Conservation (phyloP, 2,797 vertebrate genomes). For the Caiman crocodilus region DNA sequence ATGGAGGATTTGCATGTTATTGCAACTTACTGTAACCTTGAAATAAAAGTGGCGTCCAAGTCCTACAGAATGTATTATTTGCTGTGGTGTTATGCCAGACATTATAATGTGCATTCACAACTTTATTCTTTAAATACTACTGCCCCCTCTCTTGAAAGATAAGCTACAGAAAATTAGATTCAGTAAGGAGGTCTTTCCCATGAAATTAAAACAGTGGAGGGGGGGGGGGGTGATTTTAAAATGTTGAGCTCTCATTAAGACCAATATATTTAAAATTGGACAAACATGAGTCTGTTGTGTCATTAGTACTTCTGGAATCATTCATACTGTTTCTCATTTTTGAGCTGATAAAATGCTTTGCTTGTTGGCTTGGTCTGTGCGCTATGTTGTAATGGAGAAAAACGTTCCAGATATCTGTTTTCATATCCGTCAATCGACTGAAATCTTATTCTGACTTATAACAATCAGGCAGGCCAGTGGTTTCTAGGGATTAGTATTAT, state of each 20-base stretch:
- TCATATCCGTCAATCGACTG: neutral
- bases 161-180: neutral
- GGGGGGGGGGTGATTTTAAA: neutral
- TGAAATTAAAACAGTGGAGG: neutral
- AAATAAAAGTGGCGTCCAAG: neutral
- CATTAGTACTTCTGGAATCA: neutral
- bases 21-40: neutral
- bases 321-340: neutral
- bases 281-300: neutral
- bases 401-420: neutral
- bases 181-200: neutral
- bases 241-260: constrained; percentile 17
- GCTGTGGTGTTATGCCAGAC: constrained; percentile 25
- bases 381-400: neutral
- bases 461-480: neutral
- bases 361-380: neutral
- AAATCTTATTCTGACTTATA: neutral
- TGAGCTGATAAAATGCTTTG: neutral
- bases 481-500: neutral
- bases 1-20: neutral
- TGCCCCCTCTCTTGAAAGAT: neutral
- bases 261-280: neutral
- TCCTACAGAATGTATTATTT: neutral
- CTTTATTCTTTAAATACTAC: neutral
- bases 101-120: neutral